Evolutionary conservation across 2,888 invertebrate species (phyloP).

Genomic region (Campoletis raptor): DNA sequence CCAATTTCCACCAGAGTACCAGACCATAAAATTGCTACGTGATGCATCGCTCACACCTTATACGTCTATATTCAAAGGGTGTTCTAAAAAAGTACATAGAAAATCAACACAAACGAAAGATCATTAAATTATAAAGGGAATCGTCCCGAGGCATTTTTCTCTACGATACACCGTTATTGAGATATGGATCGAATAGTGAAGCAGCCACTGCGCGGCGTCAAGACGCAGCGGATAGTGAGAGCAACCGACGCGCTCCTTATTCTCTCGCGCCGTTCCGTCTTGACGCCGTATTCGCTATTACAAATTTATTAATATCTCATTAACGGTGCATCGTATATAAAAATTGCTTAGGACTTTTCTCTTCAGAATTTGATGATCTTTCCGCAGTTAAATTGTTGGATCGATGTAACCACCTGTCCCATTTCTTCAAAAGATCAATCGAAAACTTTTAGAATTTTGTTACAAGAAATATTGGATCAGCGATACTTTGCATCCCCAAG

Average conservation of each 20-base stretch:
- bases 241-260: background rate
- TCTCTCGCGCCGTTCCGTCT: background rate
- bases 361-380: background rate
- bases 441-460: background rate
- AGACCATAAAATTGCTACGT: slow-evolving; percentile 81
- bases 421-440: background rate
- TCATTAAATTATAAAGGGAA: background rate
- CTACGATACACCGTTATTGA: background rate
- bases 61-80: background rate
- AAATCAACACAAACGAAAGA: background rate
- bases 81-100: background rate
- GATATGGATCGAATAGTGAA: background rate
- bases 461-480: background rate
- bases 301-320: background rate
- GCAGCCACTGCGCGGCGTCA: background rate
- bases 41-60: slow-evolving; percentile 74
- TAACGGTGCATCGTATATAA: background rate
- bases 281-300: background rate
- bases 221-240: background rate
- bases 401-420: background rate
- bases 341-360: background rate
- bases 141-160: background rate
- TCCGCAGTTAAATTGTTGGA: background rate
- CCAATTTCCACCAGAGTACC: slow-evolving; percentile 82
- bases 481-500: slow-evolving; percentile 7